Conservation (phyloP, 53 echinoderm and acorn worm genomes). For the Luidia sarsii region DNA sequence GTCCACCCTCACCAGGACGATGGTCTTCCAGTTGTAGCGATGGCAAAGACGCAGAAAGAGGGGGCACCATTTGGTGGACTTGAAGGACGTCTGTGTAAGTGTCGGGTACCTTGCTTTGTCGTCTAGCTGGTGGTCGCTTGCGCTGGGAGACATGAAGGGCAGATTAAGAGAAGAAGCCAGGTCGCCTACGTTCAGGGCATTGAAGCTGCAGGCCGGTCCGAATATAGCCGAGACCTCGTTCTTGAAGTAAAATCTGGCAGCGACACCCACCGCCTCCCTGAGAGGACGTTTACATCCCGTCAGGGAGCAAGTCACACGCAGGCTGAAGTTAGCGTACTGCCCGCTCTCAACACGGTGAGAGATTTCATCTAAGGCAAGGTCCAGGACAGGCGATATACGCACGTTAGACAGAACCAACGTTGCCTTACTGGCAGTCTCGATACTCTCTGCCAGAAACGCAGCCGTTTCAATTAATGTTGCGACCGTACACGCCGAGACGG, state of each 20-base stretch:
- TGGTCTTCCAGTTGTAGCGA: background rate
- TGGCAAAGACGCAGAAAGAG: background rate
- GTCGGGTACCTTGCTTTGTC: conserved; percentile 44
- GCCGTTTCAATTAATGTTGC: no score
- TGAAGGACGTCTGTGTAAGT: conserved; percentile 3
- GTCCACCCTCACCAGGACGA: background rate
- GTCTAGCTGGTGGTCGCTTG: conserved; percentile 16
- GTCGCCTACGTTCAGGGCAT: conserved; percentile 6
- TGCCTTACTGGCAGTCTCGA: no score
- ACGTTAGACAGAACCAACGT: background rate
- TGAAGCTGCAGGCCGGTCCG: conserved; percentile 36
- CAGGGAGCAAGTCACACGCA: background rate
- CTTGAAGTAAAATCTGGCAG: conserved; percentile 24
- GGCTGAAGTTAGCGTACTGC: conserved; percentile 68
- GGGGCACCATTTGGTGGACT: background rate
- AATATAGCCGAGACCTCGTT: conserved; percentile 25
- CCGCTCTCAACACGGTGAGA: conserved; percentile 49
- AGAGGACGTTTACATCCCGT: conserved; percentile 16
- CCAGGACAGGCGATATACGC: conserved; percentile 64
- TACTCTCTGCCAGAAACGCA: no score
- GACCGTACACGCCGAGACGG: no score
- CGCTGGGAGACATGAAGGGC: conserved; percentile 9
- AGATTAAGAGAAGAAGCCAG: conserved; percentile 24
- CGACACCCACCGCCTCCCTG: background rate
- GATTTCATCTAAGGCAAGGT: conserved; percentile 72